phyloP scores from a whole-genome alignment of 2,797 vertebrate species.

The Mastacembelus armatus region DNA sequence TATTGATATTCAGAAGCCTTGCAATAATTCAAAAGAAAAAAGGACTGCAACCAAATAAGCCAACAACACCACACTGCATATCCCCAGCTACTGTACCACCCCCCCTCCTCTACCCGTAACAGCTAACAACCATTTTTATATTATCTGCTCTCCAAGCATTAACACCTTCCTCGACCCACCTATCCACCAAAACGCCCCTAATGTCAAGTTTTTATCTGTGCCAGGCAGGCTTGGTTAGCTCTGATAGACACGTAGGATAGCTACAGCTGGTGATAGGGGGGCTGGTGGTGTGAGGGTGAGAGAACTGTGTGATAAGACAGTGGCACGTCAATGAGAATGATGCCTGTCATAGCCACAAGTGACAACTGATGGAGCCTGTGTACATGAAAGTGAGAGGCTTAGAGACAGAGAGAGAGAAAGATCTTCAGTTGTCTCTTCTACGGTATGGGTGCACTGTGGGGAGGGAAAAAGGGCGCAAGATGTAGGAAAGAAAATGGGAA shows the following conservation, averaged over 20 bases:
- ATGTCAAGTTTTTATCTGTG: constrained; percentile 67
- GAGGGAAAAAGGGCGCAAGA: not conserved
- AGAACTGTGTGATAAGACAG: constrained; percentile 64
- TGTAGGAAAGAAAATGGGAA: not conserved
- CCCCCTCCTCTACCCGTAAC: constrained; percentile 8
- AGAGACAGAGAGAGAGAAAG: constrained; percentile 10
- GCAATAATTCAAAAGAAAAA: constrained; percentile 24
- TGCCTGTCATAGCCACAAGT: constrained; percentile 55
- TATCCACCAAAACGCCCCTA: constrained; percentile 52
- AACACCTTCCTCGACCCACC: constrained; percentile 45
- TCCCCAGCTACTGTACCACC: constrained; percentile 11
- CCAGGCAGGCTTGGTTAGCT: constrained; percentile 69
- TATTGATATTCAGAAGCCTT: constrained; percentile 25
- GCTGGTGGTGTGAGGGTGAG: constrained; percentile 41
- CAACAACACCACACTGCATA: constrained; percentile 10
- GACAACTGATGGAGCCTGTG: constrained; percentile 52
- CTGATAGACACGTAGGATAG: constrained; percentile 69
- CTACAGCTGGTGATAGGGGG: constrained; percentile 50
- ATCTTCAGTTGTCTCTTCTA: not conserved
- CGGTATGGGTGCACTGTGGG: not conserved
- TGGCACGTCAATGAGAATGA: constrained; percentile 55
- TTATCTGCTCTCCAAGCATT: constrained; percentile 42
- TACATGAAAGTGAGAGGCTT: constrained; percentile 31
- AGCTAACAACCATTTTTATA: constrained; percentile 33
- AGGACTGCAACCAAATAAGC: constrained; percentile 18